A percentile compares a stretch with the other conserved stretches of the same genome.
These are phyloP conservation scores for Vannuccia rotundouncinata DNA, from an alignment of 2,888 invertebrate species.

Conservation along the genomic window DNA sequence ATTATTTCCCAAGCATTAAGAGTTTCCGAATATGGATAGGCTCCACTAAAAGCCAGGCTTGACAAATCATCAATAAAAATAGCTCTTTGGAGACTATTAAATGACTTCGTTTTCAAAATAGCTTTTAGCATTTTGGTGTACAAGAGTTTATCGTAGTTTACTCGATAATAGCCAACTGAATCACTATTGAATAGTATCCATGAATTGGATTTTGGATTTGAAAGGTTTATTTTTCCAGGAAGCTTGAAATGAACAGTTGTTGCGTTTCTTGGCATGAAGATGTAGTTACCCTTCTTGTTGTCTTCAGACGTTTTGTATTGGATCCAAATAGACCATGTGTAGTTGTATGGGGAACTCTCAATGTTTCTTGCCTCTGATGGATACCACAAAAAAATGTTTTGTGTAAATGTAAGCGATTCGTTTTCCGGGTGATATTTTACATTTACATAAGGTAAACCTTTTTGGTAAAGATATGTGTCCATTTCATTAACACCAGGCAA, in stretches of 20 bases:
- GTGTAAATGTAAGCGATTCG: neutral
- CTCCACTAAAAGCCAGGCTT: slow-evolving; percentile 14
- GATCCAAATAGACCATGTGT: neutral
- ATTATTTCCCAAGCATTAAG: neutral
- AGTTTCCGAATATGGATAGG: neutral
- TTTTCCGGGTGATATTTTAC: neutral
- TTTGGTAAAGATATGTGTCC: neutral
- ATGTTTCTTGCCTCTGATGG: neutral
- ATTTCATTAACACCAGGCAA: neutral
- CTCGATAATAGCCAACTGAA: neutral
- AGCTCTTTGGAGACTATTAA: neutral
- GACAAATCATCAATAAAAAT: neutral
- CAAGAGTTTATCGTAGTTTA: neutral
- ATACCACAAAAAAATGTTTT: neutral
- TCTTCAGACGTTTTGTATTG: neutral
- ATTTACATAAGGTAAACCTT: neutral
- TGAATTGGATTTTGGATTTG: neutral
- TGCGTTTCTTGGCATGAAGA: neutral
- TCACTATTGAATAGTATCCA: neutral
- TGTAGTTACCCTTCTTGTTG: neutral
- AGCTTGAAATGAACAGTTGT: neutral
- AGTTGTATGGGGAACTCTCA: neutral
- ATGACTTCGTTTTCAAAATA: neutral
- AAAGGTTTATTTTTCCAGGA: neutral
- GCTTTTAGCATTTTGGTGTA: neutral